Base-by-base conservation (phyloP, 2,888 invertebrate species). In the Mesochorus sp. region DNA sequence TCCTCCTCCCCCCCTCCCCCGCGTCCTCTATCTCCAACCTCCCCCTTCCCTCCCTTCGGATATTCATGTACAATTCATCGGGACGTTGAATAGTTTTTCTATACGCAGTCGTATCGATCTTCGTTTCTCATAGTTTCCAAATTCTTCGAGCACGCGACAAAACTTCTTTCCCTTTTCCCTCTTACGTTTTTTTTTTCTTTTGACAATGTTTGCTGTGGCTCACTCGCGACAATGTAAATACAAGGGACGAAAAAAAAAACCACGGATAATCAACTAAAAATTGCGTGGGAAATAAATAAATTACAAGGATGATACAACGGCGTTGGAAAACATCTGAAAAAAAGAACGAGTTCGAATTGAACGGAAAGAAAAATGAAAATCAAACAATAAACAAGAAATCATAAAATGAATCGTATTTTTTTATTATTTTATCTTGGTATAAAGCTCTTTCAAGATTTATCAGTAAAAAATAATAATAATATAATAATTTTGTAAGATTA, bases 161-260 rank as follows among this genome's bases (percentile, higher is more conserved):
- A 84, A n/a, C n/a, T n/a, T 84, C 82, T 81, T 82, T 82, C 77
- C 80, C 80, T 79, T 80, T 83, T 76, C 78, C 76, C 80, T 78
- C 51, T 79, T 62, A 68, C 77, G 61, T 80, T 67, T 71, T 79
- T 57, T 80, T 75, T 74, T 59, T 12, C n/a, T 68, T 80, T 71
- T 1, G 19, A 6, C 5, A 64, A n/a, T 62, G 51, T 55, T 62
- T 67, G 51, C 53, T 8, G 34, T 49, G 53, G 28, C 39, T 12
- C 44, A 6, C 55, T 47, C 53, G 12, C 17, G 64, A 31, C 62
- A 14, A 31, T 21, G 21, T 37, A 64, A 64, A 64, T 64, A 64
- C 5, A 10, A 8, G 19, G 0, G 10, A 55, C 19, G n/a, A 42
- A 55, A 55, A 26, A 34, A 0, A 55, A 59, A 42, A 47, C n/a